Base-by-base conservation (phyloP, 2,113 vertebrate species). In the Bos indicus region DNA sequence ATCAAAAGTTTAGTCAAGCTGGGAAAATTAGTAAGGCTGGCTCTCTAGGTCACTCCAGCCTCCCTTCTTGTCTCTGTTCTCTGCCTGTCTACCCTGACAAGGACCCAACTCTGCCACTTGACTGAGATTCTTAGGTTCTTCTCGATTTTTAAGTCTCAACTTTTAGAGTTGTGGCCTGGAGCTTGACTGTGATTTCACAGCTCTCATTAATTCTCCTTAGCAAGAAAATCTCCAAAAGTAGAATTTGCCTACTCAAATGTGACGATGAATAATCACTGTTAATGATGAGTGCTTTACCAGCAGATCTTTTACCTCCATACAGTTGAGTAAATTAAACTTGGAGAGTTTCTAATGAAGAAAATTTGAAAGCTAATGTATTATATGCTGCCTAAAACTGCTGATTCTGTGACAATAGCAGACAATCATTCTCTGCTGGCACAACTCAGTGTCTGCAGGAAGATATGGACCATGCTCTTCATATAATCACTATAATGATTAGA, bases 311-410 rank as follows among this genome's bases (percentile, higher is more conserved):
- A 92, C 96, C 93, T 94, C 46, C 81, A 96, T 21, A 90, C 13
- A 88, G 64, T 92, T 92, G 93, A 94, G 85, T 88, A 97, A 96
- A 96, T 96, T 86, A 97, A 97, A 88, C 51, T 88, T 95, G 60
- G 36, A 95, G 84, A 93, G 74, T 81, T 96, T 97, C 57, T 98
- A 96, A 96, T 91, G 85, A 97, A 97, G 88, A 96, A 92, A 96
- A 95, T 91, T 48, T 96, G 95, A 97, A 96, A 95, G 81, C 81
- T 95, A 91, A 96, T 94, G 16, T 95, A 88, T 95, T 85, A 90
- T 57, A 96, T 71, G 43, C 84, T 91, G 51, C 71, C 51, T 46
- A 56, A 95, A 96, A 96, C 85, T 89, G 97, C 90, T 92, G 88
- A 98, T 97, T 90, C 74, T 92, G 48, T 96, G 78, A 94, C 84